Base-by-base conservation (phyloP, 2,797 vertebrate genomes). In the Muscicapa comitata region DNA sequence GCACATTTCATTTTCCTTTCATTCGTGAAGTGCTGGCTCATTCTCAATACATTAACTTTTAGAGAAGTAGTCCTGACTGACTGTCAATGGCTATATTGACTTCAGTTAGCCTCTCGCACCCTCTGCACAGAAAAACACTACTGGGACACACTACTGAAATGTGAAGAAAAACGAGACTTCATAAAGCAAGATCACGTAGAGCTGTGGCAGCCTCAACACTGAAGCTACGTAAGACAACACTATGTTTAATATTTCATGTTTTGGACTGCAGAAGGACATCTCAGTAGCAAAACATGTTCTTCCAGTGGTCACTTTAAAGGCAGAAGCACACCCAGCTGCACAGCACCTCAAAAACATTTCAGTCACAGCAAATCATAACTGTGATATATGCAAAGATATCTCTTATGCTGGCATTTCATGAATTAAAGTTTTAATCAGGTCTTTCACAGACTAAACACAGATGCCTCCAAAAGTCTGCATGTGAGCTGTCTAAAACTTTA, bases 341-440 rank as follows among this genome's bases (percentile, higher is more conserved):
- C 10, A 65, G 26, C 67, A 95, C 91, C 89, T 86, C 42, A 66
- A 77, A 96, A 93, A 92, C 66, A 95, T 78, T 88, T 79, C 54
- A 79, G 84, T 94, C 83, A 81, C 15, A 55, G 71, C 54, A 95
- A 95, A 88, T 93, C 67, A 28, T 18, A 94, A 91, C 81, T 50
- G 73, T 61, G 50, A 62, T 88, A 95, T 47, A 61, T 75, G 51
- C 11, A 26, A 92, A 84, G 87, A 55, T 74, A 93, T 68, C 63
- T 76, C 92, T 82, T 68, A 95, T 33, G 91, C 63, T 86, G 23
- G 62, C 91, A 88, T 93, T 92, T 74, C 51, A 86, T 5, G 33
- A 96, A 90, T 87, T 87, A 94, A 91, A 93, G 68, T 97, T 97
- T 97, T 97, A 97, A 97, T 96, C 68, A 51, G 83, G 86, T 91